Evolutionary conservation across 2,797 vertebrate species (phyloP), one percentile per base, ranked within the genome.

Genomic region (Bradypodion pumilum): DNA sequence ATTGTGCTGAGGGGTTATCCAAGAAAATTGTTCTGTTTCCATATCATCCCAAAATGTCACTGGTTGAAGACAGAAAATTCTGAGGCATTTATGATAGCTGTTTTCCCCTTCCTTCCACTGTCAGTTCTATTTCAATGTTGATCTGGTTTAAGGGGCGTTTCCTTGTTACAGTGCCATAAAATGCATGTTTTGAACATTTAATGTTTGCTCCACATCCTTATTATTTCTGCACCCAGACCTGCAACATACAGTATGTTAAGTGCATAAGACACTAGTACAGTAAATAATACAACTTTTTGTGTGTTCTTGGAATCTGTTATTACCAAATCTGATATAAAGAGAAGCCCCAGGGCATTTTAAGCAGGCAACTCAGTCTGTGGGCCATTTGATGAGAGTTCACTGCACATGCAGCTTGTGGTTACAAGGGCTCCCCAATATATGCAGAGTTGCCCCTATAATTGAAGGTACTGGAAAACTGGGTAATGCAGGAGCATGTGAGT

Each of bases 71-170:
- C 35, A 6, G 32, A 13, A 7, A 52, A 32, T 21, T 72, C 27
- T 46, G 27, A 42, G 9, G 16, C 78, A 60, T 68, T 63, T 79
- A 70, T 70, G 83, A 37, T 77, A 49, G 25, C 77, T 70, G 49
- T 35, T 81, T 19, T 60, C 16, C 90, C 87, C 91, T 91, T 62
- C 85, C 87, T 56, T 35, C 80, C 59, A 56, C 83, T 87, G 1
- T 0, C 87, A 85, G 86, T 56, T 88, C 49, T 1, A 80, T 89
- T 91, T 42, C 35, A 19, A 23, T 80, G 62, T 90, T 87, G 66
- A 52, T 80, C 7, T 56, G 16, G 65, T 80, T 56, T 84, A 75
- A 72, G 86, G 59, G 65, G 68, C 79, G 59, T 73, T 72, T 86
- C 80, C 35, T 83, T 86, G 73, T 90, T 59, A 63, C 44, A 81